These are phyloP conservation scores for Drosophila jambulina DNA, from an alignment of 1,140 invertebrate species.

Conservation along the genomic window DNA sequence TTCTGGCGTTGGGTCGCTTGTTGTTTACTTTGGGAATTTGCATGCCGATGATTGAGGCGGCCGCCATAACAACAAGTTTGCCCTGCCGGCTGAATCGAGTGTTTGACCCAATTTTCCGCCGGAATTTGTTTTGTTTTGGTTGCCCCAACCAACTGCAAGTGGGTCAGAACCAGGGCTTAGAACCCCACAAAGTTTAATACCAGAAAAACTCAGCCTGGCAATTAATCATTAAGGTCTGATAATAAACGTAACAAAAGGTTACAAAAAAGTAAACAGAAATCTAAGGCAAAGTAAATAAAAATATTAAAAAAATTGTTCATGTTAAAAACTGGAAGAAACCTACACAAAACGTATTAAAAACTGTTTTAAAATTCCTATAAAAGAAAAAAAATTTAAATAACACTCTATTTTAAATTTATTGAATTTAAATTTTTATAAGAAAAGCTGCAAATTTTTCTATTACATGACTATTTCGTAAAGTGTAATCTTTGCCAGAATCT, in stretches of 20 bases:
- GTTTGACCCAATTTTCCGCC: slow-evolving; percentile 45
- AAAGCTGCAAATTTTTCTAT: too few relatives aligned
- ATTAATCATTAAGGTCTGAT: slow-evolving; percentile 27
- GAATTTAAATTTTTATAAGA: too few relatives aligned
- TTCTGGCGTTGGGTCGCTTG: slow-evolving; percentile 8
- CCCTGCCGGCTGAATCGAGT: slow-evolving; percentile 36
- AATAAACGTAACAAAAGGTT: not conserved
- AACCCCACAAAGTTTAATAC: not conserved
- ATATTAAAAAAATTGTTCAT: not conserved
- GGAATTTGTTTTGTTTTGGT: slow-evolving; percentile 32
- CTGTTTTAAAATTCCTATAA: too few relatives aligned
- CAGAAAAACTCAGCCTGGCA: not conserved
- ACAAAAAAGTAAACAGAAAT: slow-evolving; percentile 60
- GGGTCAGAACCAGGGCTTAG: slow-evolving; percentile 28
- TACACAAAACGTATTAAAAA: too few relatives aligned
- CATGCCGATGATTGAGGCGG: slow-evolving; percentile 41
- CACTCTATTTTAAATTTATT: too few relatives aligned
- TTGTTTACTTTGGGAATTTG: slow-evolving; percentile 48
- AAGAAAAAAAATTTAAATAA: too few relatives aligned
- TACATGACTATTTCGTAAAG: too few relatives aligned
- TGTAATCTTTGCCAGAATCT: not conserved
- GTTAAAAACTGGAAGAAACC: not conserved
- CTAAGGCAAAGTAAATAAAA: slow-evolving; percentile 16
- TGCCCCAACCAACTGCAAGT: slow-evolving; percentile 24
- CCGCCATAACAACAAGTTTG: slow-evolving; percentile 55